Evolutionary conservation across 92 coral and sea anemone genomes (phyloP), one percentile per base, ranked within the genome.

Genomic region (Plumapathes pennacea): DNA sequence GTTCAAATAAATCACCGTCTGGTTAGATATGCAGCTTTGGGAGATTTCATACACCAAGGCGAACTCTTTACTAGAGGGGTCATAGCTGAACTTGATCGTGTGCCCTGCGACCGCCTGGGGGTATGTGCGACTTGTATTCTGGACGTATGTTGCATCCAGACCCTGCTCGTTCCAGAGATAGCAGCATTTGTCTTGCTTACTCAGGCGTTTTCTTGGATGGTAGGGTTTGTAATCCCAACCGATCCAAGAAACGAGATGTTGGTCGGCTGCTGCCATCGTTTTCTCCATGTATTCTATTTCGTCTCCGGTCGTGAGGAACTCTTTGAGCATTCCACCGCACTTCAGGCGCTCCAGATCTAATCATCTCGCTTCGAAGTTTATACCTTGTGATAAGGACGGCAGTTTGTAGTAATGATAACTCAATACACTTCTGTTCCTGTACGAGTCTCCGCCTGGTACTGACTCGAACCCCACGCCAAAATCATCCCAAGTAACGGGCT

Each of bases 91-190:
- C 28, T 75, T 76, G 17, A 71, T 43, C n/a, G 90, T 68, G 46
- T 80, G 85, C 5, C 98, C 98, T 10, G 98, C 96, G 24, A 92
- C 98, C 17, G 98, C 96, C 45, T 88, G 96, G 18, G 96, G 98
- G 51, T 82, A 92, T 36, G 96, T 71, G 24, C 98, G 80, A n/a
- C n/a, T 27, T 17, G 57, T 65, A 62, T 92, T 92, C 49, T 84
- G 85, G 24, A 77, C 71, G 64, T 80, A 85, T 72, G 84, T 80
- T 40, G 77, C 50, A 42, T 85, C 58, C 9, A 76, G 68, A 1
- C 95, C 95, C 1, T 70, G 51, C 32, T 80, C 85, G 50, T 67
- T 71, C 95, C 95, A 82, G 5, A 87, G 57, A 14, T 71, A 20
- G 54, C 71, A 77, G 3, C 84, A 68, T 52, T 44, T 49, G 25